Percentiles rank a stretch among this genome's conserved stretches.
phyloP scores from a whole-genome alignment of 2,113 vertebrate species.

The Pterocles orientalis region DNA sequence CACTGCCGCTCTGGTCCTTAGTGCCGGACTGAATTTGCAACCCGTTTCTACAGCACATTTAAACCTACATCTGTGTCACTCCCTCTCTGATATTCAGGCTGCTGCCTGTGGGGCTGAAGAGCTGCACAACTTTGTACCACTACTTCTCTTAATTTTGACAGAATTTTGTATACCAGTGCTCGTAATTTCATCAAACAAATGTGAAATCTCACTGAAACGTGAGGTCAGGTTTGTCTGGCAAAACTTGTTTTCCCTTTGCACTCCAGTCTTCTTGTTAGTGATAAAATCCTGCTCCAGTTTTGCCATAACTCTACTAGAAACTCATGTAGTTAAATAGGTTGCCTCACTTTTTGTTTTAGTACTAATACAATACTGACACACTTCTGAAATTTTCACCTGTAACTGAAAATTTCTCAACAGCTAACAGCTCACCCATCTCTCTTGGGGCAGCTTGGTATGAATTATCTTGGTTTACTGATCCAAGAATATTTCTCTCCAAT shows the following conservation, averaged over 20 bases:
- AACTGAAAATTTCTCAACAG: not conserved
- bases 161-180: not conserved
- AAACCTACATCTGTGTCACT: not conserved
- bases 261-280: not conserved
- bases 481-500: not conserved
- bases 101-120: not conserved
- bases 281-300: not conserved
- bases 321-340: not conserved
- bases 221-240: not conserved
- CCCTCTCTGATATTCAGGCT: not conserved
- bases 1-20: not conserved
- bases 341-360: not conserved
- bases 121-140: not conserved
- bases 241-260: not conserved
- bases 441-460: not conserved
- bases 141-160: not conserved
- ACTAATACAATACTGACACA: not conserved
- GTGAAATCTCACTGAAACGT: not conserved
- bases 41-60: not conserved
- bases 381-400: not conserved
- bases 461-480: not conserved
- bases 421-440: not conserved
- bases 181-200: not conserved
- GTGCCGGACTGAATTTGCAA: not conserved
- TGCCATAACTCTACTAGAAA: not conserved